Evolutionary conservation across 2,888 invertebrate genomes (phyloP), one percentile per base, ranked within the genome.

Genomic region (Calliopum simillimum): DNA sequence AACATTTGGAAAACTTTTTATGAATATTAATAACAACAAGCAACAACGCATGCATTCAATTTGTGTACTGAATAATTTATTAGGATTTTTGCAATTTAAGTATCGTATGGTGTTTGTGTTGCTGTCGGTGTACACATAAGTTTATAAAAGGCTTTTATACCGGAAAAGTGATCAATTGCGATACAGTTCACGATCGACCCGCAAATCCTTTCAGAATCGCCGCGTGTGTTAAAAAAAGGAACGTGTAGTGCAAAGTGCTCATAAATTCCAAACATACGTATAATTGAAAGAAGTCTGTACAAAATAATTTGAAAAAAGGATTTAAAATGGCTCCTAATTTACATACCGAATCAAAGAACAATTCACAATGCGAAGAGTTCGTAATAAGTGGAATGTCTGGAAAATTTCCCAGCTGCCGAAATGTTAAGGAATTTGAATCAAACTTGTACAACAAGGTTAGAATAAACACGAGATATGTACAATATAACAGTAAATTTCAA

Each of bases 21-120:
- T 33, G 33, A 33, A 33, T 33, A 33, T 33, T 33, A 33, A 33
- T 6, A 33, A 8, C 6, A 33, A 8, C 33, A 4, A 33, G 5
- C 8, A 33, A n/a, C 19, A 19, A 21, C 53, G 53, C 19, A 19
- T 8, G 19, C 11, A 13, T 13, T 12, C 56, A 56, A 58, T 58
- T 58, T 58, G 41, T 58, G 25, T 33, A 25, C 56, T 58, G 56
- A 58, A 58, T 58, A 25, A 58, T 58, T 58, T 58, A 58, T 14
- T n/a, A 25, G 25, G 16, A 25, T 11, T 58, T 33, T 11, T 14
- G 56, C 23, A 58, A 16, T 53, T 58, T 33, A 33, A 33, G 14
- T 33, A 33, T 58, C 56, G 56, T 13, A 58, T 33, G 56, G 33
- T 33, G 16, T 33, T 33, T n/a, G n/a, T 58, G 8, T 58, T 58